These are phyloP conservation scores for Benthosema pterotum DNA, from an alignment of 2,797 vertebrate species.

Conservation along the genomic window DNA sequence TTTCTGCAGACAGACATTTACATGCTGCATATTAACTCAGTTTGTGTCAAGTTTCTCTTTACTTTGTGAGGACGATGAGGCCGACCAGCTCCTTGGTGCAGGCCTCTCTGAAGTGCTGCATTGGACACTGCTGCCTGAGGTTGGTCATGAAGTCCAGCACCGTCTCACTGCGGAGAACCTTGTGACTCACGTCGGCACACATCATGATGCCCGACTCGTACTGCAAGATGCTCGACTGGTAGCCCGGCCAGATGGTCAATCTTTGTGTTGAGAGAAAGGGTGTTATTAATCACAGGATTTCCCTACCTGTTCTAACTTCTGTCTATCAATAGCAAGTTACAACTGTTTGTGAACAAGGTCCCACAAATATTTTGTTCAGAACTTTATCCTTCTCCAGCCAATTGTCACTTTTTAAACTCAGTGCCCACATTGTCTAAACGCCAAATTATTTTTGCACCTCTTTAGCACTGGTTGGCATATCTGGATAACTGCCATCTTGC, in stretches of 20 bases:
- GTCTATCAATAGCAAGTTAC: too few species aligned
- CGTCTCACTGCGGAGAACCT: conserved; percentile 92
- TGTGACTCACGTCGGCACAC: conserved; percentile 92
- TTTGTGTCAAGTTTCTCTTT: conserved; percentile 32
- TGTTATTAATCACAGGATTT: neutral
- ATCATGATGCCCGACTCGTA: conserved; percentile 92
- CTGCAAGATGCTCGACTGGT: conserved; percentile 86
- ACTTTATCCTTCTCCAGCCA: too few species aligned
- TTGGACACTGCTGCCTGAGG: conserved; percentile 80
- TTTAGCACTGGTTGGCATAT: too few species aligned
- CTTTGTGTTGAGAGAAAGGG: conserved; percentile 61
- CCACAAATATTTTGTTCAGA: too few species aligned
- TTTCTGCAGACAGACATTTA: neutral
- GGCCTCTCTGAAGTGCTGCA: conserved; percentile 80
- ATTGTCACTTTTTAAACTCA: too few species aligned
- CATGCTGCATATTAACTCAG: too few species aligned
- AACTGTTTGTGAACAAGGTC: too few species aligned
- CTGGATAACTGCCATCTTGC: too few species aligned
- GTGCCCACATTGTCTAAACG: too few species aligned
- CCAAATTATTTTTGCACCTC: too few species aligned
- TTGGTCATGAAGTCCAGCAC: conserved; percentile 89
- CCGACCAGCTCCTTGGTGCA: conserved; percentile 92
- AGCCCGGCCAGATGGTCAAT: conserved; percentile 94
- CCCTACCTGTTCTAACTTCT: too few species aligned
- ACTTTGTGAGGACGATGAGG: conserved; percentile 93